Conservation (phyloP, 1,140 invertebrate species). For the Drosophila bocki region DNA sequence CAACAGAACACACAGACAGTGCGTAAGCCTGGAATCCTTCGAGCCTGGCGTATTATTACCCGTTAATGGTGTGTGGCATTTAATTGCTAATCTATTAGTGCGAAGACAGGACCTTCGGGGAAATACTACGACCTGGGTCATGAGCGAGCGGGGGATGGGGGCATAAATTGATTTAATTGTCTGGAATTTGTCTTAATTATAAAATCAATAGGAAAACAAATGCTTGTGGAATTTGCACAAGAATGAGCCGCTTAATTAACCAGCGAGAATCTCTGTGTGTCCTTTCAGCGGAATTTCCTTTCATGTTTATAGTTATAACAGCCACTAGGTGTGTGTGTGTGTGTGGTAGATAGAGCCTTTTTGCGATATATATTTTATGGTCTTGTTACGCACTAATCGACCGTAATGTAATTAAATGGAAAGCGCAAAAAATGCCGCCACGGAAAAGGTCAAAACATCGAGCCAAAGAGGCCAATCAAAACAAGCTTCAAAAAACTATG, state of each 20-base stretch:
- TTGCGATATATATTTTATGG: conserved; percentile 10
- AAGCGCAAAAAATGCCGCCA: conserved; percentile 2
- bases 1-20: conserved; percentile 45
- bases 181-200: conserved; percentile 55
- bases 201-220: conserved; percentile 64
- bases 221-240: conserved; percentile 30
- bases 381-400: conserved; percentile 22
- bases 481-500: conserved; percentile 21
- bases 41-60: conserved; percentile 60
- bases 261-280: conserved; percentile 15
- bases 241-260: conserved; percentile 55
- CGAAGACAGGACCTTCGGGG: conserved; percentile 33
- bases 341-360: conserved; percentile 15
- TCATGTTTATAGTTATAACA: conserved; percentile 16
- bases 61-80: conserved; percentile 78
- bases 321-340: conserved; percentile 12
- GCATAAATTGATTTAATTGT: conserved; percentile 61
- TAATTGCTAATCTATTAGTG: conserved; percentile 79
- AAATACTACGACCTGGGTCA: conserved; percentile 17
- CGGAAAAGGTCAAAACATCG: conserved; percentile 7
- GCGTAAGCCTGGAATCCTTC: conserved; percentile 10
- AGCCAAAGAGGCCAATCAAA: conserved; percentile 23
- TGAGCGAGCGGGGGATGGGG: conserved; percentile 6
- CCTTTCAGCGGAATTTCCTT: conserved; percentile 36
- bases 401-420: conserved; percentile 30